Percentiles rank a stretch among this genome's conserved stretches.
These are phyloP conservation scores for Pholis gunnellus DNA, from an alignment of 2,113 vertebrate genomes.

Conservation along the genomic window DNA sequence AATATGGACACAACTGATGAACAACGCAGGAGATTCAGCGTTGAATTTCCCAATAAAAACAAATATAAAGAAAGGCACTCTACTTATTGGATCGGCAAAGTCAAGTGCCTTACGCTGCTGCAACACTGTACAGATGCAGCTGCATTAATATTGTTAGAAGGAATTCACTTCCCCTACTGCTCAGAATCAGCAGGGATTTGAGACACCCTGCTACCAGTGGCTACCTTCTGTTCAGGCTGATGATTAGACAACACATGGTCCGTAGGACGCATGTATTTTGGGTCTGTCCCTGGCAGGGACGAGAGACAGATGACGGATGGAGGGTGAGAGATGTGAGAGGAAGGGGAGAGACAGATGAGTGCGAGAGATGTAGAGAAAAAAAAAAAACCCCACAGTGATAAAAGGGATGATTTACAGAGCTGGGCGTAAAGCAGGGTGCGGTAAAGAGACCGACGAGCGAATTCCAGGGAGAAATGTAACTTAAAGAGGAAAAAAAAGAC, in stretches of 20 bases:
- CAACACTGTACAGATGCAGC: constrained; percentile 28
- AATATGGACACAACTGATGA: constrained; percentile 20
- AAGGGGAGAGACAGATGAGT: constrained; percentile 27
- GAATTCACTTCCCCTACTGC: constrained; percentile 15
- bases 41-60: not conserved
- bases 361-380: constrained; percentile 12
- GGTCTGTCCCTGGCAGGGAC: constrained; percentile 1
- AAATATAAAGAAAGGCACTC: not conserved
- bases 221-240: constrained; percentile 49
- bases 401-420: constrained; percentile 40
- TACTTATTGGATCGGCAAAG: constrained; percentile 3
- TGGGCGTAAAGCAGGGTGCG: constrained; percentile 2
- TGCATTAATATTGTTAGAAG: constrained; percentile 37
- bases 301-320: constrained; percentile 40
- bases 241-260: constrained; percentile 59
- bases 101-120: not conserved
- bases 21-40: not conserved
- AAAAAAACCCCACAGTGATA: constrained; percentile 11
- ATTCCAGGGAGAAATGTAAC: constrained; percentile 47
- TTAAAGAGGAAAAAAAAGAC: constrained; percentile 13
- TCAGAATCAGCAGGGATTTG: constrained; percentile 28
- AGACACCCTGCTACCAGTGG: constrained; percentile 27
- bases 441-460: constrained; percentile 1
- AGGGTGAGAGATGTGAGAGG: constrained; percentile 8
- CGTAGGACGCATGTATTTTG: constrained; percentile 31